Percentiles rank a stretch among this genome's conserved stretches.
Evolutionary conservation across 2,113 vertebrate species (phyloP).

Genomic region (Aegithalos caudatus): DNA sequence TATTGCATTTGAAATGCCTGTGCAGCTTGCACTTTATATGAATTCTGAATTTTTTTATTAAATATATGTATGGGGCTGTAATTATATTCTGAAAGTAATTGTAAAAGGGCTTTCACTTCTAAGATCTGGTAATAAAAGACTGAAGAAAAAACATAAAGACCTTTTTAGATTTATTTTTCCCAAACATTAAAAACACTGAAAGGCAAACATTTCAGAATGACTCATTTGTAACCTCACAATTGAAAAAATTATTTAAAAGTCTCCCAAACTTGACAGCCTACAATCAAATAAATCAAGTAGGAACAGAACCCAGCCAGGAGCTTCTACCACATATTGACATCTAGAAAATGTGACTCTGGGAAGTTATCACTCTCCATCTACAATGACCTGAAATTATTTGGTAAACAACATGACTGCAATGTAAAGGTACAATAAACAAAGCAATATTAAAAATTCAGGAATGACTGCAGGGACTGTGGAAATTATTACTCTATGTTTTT

Average conservation of each 20-base stretch:
- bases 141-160: not conserved
- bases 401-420: constrained; percentile 41
- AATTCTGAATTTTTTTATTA: not conserved
- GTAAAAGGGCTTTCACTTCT: not conserved
- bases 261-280: constrained; percentile 30
- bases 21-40: not conserved
- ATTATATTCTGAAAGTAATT: constrained; percentile 2
- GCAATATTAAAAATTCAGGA: constrained; percentile 57
- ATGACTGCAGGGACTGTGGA: constrained; percentile 12
- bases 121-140: not conserved
- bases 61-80: not conserved
- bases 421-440: constrained; percentile 53
- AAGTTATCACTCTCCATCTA: constrained; percentile 40
- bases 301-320: constrained; percentile 27
- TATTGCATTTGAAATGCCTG: not conserved
- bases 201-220: constrained; percentile 28
- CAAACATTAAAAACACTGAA: constrained; percentile 3
- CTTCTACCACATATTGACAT: not conserved
- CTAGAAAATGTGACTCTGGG: constrained; percentile 43
- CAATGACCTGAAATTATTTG: constrained; percentile 42
- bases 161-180: constrained; percentile 7
- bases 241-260: constrained; percentile 47
- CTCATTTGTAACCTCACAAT: constrained; percentile 20
- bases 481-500: constrained; percentile 21
- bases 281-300: constrained; percentile 55